Conservation (phyloP, 2,888 invertebrate genomes). For the Monoplex corrugatus region DNA sequence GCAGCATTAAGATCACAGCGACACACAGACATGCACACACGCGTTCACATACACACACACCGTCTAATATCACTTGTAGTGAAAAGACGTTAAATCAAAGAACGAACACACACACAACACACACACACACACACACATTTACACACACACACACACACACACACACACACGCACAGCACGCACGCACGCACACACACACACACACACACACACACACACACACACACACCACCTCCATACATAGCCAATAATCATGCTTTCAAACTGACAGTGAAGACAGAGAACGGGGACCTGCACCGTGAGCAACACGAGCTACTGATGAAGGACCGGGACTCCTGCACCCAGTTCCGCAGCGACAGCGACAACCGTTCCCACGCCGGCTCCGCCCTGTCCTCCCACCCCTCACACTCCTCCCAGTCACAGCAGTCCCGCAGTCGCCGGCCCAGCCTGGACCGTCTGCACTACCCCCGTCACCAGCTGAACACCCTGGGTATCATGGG, state of each 20-base stretch:
- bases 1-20: too few relatives aligned
- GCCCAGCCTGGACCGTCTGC: conserved; percentile 88
- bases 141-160: neutral
- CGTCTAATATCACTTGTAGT: too few relatives aligned
- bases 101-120: too few relatives aligned
- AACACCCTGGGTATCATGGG: conserved; percentile 85
- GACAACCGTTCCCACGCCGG: conserved; percentile 81
- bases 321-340: conserved; percentile 81
- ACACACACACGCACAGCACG: neutral
- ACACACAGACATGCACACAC: too few relatives aligned
- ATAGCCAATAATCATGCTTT: neutral
- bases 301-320: conserved; percentile 79
- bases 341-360: conserved; percentile 82
- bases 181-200: neutral
- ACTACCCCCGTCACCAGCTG: conserved; percentile 87
- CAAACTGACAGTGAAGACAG: conserved; percentile 81
- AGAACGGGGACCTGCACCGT: conserved; percentile 84
- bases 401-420: conserved; percentile 83
- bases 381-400: conserved; percentile 79
- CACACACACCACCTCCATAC: neutral
- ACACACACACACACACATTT: neutral
- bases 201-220: conserved; percentile 1
- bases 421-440: conserved; percentile 75
- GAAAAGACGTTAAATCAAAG: too few relatives aligned
- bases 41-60: too few relatives aligned